phyloP scores from a whole-genome alignment of 2,888 invertebrate species.

The Dynastes maya region DNA sequence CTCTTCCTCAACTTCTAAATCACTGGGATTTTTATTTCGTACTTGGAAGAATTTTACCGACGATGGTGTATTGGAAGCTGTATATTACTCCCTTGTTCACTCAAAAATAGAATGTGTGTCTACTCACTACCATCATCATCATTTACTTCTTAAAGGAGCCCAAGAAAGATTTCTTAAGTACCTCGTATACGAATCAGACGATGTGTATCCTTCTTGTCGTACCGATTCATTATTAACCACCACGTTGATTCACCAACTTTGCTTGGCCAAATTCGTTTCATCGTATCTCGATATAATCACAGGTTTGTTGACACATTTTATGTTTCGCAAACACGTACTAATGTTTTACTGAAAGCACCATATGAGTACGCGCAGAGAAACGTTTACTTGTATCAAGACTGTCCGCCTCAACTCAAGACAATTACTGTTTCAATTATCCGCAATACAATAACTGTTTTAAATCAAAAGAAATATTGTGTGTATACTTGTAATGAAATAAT shows the following conservation, averaged over 20 bases:
- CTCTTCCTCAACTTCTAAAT: not conserved
- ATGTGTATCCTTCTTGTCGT: not conserved
- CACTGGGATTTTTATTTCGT: not conserved
- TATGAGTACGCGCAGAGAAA: not conserved
- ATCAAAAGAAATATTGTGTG: too few relatives aligned
- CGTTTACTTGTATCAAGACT: too few relatives aligned
- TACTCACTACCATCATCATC: not conserved
- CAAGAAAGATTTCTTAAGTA: not conserved
- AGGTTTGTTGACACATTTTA: not conserved
- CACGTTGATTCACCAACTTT: not conserved
- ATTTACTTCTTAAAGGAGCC: not conserved
- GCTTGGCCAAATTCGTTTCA: not conserved
- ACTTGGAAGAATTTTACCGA: not conserved
- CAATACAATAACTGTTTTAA: too few relatives aligned
- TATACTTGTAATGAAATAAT: too few relatives aligned
- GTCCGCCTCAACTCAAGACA: too few relatives aligned
- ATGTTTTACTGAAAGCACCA: not conserved
- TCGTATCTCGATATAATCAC: not conserved
- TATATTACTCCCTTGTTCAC: not conserved
- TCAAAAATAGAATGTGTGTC: too few relatives aligned
- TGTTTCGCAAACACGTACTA: not conserved
- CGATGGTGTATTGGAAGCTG: not conserved
- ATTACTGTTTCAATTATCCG: too few relatives aligned
- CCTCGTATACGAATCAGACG: not conserved
- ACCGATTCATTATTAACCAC: not conserved